These are phyloP conservation scores for Chunga burmeisteri DNA, from an alignment of 2,113 vertebrate species.

Conservation along the genomic window DNA sequence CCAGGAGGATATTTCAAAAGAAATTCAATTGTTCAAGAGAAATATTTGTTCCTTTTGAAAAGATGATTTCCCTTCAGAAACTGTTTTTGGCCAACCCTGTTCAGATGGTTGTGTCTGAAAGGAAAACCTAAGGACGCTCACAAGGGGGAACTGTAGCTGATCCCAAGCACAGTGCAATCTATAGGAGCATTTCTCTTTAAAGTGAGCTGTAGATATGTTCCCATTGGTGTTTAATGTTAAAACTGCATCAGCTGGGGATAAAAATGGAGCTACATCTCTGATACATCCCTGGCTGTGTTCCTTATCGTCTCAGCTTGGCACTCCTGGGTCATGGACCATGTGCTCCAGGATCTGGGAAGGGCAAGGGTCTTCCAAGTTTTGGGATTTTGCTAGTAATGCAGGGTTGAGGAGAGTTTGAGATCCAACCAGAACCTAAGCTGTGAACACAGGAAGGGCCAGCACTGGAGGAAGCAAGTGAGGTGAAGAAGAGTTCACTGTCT, in stretches of 20 bases:
- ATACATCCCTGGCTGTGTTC: background rate
- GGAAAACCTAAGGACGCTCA: background rate
- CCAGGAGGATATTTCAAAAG: background rate
- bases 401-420: background rate
- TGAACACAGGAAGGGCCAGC: background rate
- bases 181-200: background rate
- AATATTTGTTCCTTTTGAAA: background rate
- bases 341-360: background rate
- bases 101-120: background rate
- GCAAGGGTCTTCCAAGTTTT: accelerated
- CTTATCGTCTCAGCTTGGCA: background rate
- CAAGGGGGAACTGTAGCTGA: background rate
- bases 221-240: background rate
- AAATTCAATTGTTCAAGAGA: background rate
- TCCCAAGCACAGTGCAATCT: accelerated
- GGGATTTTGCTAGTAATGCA: background rate
- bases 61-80: background rate
- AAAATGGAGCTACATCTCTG: background rate
- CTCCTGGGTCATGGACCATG: accelerated
- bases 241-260: background rate
- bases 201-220: background rate
- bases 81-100: background rate
- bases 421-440: background rate
- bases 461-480: background rate
- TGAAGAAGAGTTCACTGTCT: background rate